These are phyloP conservation scores for Megaleporinus macrocephalus DNA, from an alignment of 2,113 vertebrate genomes.

Conservation along the genomic window DNA sequence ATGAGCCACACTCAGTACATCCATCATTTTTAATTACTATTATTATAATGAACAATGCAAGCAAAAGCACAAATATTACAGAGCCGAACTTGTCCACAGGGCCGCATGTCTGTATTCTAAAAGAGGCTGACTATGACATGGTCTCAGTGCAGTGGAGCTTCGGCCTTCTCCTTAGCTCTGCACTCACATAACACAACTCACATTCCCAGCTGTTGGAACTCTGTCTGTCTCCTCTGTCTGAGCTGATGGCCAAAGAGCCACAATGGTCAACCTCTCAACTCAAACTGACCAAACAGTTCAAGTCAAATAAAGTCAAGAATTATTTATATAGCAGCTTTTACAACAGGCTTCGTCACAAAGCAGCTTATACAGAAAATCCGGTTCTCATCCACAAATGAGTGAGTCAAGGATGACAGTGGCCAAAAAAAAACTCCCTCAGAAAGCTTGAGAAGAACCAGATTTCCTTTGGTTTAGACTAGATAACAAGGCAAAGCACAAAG, in stretches of 20 bases:
- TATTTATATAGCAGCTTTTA: too few species aligned
- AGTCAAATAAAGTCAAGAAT: too few species aligned
- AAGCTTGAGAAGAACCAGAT: too few species aligned
- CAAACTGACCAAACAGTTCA: background rate
- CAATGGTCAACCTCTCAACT: constrained; percentile 27
- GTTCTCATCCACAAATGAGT: too few species aligned
- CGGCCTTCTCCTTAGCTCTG: constrained; percentile 33
- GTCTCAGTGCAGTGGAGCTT: constrained; percentile 3
- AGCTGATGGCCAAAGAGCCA: constrained; percentile 36
- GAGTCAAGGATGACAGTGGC: too few species aligned
- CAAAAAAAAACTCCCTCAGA: too few species aligned
- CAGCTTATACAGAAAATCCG: too few species aligned
- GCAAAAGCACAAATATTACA: background rate
- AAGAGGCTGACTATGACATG: constrained; percentile 16
- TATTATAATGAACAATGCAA: background rate
- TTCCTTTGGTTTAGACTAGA: too few species aligned
- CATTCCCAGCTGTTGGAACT: constrained; percentile 77
- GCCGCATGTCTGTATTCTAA: constrained; percentile 21
- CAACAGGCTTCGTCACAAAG: too few species aligned
- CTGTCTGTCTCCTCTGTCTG: constrained; percentile 53
- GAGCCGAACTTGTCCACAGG: background rate
- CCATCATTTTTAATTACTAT: background rate
- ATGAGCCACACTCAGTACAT: background rate
- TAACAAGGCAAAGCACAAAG: too few species aligned
- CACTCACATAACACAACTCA: constrained; percentile 51